These are phyloP conservation scores for Brassicogethes aeneus DNA, from an alignment of 2,888 invertebrate species.

Conservation along the genomic window DNA sequence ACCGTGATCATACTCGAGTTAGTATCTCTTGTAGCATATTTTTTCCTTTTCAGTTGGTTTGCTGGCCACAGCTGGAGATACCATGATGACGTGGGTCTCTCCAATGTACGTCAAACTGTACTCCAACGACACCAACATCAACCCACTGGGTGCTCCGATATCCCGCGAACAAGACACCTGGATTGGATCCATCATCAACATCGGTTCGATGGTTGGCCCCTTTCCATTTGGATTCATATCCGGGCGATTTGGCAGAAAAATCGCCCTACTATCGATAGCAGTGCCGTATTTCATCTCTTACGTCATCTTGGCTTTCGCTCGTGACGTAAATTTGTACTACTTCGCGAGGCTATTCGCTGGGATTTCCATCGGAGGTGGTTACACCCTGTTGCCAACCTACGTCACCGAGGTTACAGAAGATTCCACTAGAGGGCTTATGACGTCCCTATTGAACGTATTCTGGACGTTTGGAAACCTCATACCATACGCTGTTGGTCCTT, in stretches of 20 bases:
- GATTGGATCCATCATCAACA: constrained; percentile 9
- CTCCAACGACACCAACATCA: constrained; percentile 6
- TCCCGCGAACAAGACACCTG: constrained; percentile 10
- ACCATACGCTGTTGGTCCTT: constrained; percentile 61
- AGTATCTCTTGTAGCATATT: no score
- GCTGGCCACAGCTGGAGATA: constrained; percentile 5
- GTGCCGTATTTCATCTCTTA: constrained; percentile 6
- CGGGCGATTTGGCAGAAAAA: constrained; percentile 5
- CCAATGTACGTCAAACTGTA: constrained; percentile 11
- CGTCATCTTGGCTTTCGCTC: constrained; percentile 4
- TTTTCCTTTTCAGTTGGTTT: constrained; percentile 1
- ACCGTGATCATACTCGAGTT: no score
- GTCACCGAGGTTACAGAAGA: constrained; percentile 73
- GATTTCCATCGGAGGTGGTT: constrained; percentile 57
- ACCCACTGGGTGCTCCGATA: constrained; percentile 9
- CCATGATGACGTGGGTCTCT: constrained; percentile 10
- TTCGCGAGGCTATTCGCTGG: constrained; percentile 35
- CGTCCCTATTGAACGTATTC: constrained; percentile 47
- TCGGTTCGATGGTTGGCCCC: constrained; percentile 7
- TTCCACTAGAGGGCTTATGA: constrained; percentile 62
- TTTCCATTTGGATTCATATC: constrained; percentile 6
- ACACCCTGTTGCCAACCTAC: constrained; percentile 70
- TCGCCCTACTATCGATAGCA: constrained; percentile 5
- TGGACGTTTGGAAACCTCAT: constrained; percentile 57
- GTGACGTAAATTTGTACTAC: constrained; percentile 8